Evolutionary conservation across 2,113 vertebrate species (phyloP), one percentile per base, ranked within the genome.

Genomic region (Emydocephalus ijimae): DNA sequence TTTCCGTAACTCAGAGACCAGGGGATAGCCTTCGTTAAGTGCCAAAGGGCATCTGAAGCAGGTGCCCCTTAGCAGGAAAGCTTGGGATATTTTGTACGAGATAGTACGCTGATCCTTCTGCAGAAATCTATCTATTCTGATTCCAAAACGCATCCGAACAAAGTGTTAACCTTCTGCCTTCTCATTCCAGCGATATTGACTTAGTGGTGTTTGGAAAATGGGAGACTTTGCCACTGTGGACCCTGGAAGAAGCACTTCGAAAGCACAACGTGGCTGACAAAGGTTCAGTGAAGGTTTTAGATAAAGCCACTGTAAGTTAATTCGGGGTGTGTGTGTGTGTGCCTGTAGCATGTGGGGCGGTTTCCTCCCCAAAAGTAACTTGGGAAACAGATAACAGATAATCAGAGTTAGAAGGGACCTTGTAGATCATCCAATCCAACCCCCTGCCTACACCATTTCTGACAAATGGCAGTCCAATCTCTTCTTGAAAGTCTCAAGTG

Each of bases 131-230:
- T 1, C 87, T 12, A 6, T 69, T 69, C 45, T 50, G 59, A 54
- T 91, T 26, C 50, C 39, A 48, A 21, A 39, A 92, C 2, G 9
- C 24, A 26, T 48, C 39, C 52, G 34, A 52, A n/a, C 8, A 1
- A 2, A 14, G 1, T 56, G 0, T n/a, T 48, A 56, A 81, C 57
- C 54, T 85, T 18, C 87, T 20, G 57, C 48, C 56, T 93, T 87
- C 61, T 24, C 2, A 5, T 97, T 93, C 88, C 96, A 99, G 99
- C 96, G 99, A 99, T 97, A 99, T 99, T 90, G 99, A 99, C 95
- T 98, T 99, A 95, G 99, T 99, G 43, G 99, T 99, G 52, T 99
- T 99, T 95, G 99, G 99, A 90, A 99, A 99, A 95, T 99, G 99
- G 99, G 99, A 99, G 94, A 99, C 98, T 0, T 98, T 99, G 74